Conservation (phyloP, 2,113 vertebrate species). For the Spilogale gracilis region DNA sequence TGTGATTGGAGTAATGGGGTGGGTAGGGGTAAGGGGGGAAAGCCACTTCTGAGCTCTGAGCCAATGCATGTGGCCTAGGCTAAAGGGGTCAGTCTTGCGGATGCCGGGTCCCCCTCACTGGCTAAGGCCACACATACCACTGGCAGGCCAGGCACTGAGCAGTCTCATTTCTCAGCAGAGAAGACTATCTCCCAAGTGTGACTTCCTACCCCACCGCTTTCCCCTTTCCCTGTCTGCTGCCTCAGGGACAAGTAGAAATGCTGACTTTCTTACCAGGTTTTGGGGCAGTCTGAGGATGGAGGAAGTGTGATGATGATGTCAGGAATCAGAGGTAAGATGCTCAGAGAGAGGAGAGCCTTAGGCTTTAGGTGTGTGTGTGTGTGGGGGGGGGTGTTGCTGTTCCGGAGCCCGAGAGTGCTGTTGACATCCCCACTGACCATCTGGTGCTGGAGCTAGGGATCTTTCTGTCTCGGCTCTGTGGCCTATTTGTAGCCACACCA, state of each 20-base stretch:
- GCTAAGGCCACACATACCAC: neutral
- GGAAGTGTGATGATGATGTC: neutral
- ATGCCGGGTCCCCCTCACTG: neutral
- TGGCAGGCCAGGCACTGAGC: neutral
- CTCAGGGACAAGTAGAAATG: neutral
- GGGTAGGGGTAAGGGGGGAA: neutral
- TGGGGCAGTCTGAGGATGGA: neutral
- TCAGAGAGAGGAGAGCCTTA: neutral
- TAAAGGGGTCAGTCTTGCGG: neutral
- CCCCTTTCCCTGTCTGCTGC: neutral
- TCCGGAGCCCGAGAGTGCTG: neutral
- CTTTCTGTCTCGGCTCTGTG: neutral
- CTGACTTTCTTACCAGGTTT: neutral
- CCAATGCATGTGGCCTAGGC: neutral
- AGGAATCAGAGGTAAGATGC: neutral
- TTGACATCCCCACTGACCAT: neutral
- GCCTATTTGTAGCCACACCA: neutral
- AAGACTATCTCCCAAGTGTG: neutral
- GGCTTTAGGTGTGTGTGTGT: neutral
- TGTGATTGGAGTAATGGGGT: neutral
- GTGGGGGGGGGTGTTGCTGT: neutral
- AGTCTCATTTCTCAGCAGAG: neutral
- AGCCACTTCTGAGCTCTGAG: neutral
- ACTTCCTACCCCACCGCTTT: fast-evolving
- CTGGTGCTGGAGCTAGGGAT: neutral